Percentiles rank a stretch among this genome's conserved stretches.
Conservation (phyloP, 2,113 vertebrate species). For the Colius striatus region DNA sequence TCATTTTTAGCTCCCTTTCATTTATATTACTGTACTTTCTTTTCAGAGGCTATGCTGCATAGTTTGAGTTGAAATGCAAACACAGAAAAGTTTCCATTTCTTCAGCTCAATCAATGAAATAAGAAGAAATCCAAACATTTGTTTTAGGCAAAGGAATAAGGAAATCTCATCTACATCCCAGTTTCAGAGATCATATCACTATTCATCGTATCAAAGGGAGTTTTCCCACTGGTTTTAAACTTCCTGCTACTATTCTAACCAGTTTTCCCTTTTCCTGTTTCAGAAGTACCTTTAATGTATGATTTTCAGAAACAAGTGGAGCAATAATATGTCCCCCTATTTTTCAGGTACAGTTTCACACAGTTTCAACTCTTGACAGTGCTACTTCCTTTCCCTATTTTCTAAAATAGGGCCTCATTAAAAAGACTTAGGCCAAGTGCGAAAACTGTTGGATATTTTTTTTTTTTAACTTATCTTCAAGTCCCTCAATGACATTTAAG, state of each 20-base stretch:
- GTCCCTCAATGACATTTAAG: not conserved
- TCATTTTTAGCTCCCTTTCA: not conserved
- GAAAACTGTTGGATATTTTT: not conserved
- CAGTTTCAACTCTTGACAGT: not conserved
- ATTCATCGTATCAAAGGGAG: not conserved
- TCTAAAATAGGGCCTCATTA: not conserved
- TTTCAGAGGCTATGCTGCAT: not conserved
- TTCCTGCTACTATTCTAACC: not conserved
- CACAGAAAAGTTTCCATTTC: not conserved
- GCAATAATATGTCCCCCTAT: not conserved
- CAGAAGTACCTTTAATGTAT: not conserved
- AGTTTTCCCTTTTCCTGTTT: not conserved
- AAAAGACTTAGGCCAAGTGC: not conserved
- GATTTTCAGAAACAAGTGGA: not conserved
- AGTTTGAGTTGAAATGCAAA: not conserved
- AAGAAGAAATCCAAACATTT: slow-evolving; percentile 29
- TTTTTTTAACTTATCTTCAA: not conserved
- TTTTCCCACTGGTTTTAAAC: not conserved
- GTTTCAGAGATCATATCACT: not conserved
- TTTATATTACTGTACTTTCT: slow-evolving; percentile 15
- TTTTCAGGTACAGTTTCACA: not conserved
- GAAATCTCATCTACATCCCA: not conserved
- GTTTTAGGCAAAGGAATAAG: not conserved
- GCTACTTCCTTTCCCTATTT: not conserved
- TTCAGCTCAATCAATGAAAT: not conserved